Conservation (phyloP, 2,797 vertebrate genomes). For the Buceros bicornis region DNA sequence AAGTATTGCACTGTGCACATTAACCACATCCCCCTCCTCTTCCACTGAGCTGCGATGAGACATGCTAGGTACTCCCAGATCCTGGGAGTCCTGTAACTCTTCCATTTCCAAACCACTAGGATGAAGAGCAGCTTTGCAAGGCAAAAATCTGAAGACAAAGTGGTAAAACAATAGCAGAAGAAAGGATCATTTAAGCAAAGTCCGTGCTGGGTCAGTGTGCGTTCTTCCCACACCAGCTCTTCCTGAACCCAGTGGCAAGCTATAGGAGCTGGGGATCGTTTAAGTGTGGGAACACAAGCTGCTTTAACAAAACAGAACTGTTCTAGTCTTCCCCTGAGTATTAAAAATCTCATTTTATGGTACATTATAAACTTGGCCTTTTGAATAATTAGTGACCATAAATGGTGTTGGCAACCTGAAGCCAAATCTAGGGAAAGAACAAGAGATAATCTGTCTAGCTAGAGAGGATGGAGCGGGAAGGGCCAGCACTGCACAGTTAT, state of each 20-base stretch:
- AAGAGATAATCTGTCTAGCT: slow-evolving; percentile 70
- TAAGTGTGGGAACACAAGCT: slow-evolving; percentile 18
- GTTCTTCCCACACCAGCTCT: neutral
- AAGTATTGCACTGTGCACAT: neutral
- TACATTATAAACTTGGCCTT: slow-evolving; percentile 79
- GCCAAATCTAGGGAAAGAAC: slow-evolving; percentile 73
- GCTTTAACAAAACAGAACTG: slow-evolving; percentile 13
- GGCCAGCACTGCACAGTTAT: slow-evolving; percentile 26
- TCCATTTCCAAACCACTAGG: neutral
- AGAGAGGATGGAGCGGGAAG: slow-evolving; percentile 15
- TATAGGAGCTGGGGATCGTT: neutral
- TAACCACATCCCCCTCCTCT: neutral
- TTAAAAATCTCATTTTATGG: slow-evolving; percentile 81
- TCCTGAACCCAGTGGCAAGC: neutral
- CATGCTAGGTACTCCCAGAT: neutral
- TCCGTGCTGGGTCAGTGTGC: neutral
- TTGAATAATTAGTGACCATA: slow-evolving; percentile 72
- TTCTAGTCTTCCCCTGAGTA: slow-evolving; percentile 60
- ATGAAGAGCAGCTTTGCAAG: neutral
- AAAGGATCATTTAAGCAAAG: neutral
- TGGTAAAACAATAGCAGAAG: neutral
- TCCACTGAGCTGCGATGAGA: neutral
- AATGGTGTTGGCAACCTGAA: slow-evolving; percentile 74
- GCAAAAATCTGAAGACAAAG: neutral
- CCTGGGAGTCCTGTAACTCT: neutral